These are phyloP conservation scores for Gracilinanus agilis DNA, from an alignment of 2,113 vertebrate species.

Conservation along the genomic window DNA sequence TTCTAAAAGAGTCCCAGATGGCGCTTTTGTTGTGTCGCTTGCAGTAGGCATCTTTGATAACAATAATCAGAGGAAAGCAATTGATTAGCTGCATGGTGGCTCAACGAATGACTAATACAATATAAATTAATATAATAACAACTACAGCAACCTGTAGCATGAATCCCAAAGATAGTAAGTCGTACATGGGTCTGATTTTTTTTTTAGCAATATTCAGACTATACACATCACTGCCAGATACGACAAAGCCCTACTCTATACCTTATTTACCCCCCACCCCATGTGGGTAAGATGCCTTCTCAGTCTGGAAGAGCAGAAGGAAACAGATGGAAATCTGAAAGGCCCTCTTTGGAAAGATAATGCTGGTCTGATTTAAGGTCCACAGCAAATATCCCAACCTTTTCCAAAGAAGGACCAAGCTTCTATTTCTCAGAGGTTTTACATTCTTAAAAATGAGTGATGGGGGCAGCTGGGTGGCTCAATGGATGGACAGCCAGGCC, in stretches of 20 bases:
- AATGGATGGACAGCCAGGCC: too few species aligned
- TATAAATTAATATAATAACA: too few species aligned
- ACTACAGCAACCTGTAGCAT: neutral
- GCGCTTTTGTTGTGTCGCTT: conserved; percentile 8
- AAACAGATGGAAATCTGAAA: neutral
- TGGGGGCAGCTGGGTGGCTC: neutral
- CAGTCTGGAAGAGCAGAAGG: neutral
- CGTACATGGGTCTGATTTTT: too few species aligned
- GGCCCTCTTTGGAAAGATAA: conserved; percentile 23
- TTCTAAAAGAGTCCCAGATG: conserved; percentile 28
- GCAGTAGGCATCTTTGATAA: conserved; percentile 46
- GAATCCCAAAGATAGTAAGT: neutral
- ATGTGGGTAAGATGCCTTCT: neutral
- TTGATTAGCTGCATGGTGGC: conserved; percentile 4
- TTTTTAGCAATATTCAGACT: neutral
- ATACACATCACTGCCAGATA: neutral
- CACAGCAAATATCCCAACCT: conserved; percentile 39
- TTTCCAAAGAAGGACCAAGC: conserved; percentile 36
- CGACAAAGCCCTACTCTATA: neutral
- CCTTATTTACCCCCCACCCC: neutral
- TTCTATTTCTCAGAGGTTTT: conserved; percentile 33
- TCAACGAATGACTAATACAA: too few species aligned
- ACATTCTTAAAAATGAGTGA: neutral
- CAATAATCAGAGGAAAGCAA: conserved; percentile 25
- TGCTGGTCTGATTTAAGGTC: neutral